phyloP scores from a whole-genome alignment of 2,888 invertebrate genomes.

The Orchesellides sinensis region DNA sequence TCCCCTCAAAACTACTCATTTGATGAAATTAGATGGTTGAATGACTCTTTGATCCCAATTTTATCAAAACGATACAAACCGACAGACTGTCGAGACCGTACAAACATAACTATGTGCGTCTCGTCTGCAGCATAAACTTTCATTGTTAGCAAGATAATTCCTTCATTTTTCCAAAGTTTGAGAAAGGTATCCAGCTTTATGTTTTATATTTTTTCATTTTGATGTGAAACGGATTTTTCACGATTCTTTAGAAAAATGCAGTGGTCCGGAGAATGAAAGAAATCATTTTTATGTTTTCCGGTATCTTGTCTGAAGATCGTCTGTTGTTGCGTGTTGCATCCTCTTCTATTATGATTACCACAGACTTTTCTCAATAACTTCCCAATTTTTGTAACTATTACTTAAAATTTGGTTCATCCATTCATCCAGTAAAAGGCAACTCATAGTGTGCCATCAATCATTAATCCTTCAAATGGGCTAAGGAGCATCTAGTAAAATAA shows the following conservation, averaged over 20 bases:
- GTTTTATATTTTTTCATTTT: background rate
- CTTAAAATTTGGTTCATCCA: no score
- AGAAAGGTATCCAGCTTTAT: no score
- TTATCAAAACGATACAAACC: slow-evolving; percentile 3
- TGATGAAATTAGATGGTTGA: slow-evolving; percentile 49
- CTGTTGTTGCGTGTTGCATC: background rate
- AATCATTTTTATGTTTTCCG: background rate
- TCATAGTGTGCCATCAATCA: no score
- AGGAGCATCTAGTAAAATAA: no score
- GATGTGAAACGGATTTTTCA: background rate
- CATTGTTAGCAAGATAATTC: background rate
- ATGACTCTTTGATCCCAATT: slow-evolving; percentile 38
- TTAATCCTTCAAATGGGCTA: no score
- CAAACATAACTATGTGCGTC: background rate
- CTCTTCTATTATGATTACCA: no score
- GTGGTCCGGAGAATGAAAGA: background rate
- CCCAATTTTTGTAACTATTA: no score
- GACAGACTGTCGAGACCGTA: slow-evolving; percentile 11
- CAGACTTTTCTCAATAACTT: no score
- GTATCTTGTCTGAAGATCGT: background rate
- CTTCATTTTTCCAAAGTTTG: background rate
- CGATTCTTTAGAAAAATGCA: slow-evolving; percentile 1
- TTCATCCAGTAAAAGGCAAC: no score
- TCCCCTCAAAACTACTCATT: slow-evolving; percentile 44
- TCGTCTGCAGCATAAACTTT: background rate